Percentiles rank a stretch among this genome's conserved stretches.
These are phyloP conservation scores for Meda fulgida DNA, from an alignment of 2,797 vertebrate genomes.

Conservation along the genomic window DNA sequence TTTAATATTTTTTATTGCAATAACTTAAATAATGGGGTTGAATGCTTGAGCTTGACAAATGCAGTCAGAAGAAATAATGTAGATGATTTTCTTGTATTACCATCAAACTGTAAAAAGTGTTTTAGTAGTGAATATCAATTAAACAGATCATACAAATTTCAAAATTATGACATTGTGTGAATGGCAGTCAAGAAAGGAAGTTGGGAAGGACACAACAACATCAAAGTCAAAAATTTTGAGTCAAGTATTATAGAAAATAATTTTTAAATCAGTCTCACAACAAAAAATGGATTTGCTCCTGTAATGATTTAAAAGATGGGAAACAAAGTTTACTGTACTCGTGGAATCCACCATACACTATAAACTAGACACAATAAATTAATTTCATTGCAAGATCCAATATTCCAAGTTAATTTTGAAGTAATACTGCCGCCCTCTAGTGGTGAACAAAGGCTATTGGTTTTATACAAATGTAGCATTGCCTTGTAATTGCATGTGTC, in stretches of 20 bases:
- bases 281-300: background rate
- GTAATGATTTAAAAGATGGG: background rate
- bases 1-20: background rate
- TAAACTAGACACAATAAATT: background rate
- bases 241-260: background rate
- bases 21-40: background rate
- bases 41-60: background rate
- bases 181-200: too few relatives aligned
- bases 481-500: background rate
- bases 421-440: conserved; percentile 40
- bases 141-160: background rate
- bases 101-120: background rate
- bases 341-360: background rate
- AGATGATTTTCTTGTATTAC: background rate
- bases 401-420: background rate
- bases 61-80: background rate
- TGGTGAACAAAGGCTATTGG: conserved; percentile 3
- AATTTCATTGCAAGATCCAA: background rate
- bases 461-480: background rate
- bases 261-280: too few relatives aligned
- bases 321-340: background rate
- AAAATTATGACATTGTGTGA: background rate
- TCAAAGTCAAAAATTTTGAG: background rate
- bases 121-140: background rate
- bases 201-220: background rate